Conservation (phyloP, 2,797 vertebrate genomes). For the Chelmon rostratus region DNA sequence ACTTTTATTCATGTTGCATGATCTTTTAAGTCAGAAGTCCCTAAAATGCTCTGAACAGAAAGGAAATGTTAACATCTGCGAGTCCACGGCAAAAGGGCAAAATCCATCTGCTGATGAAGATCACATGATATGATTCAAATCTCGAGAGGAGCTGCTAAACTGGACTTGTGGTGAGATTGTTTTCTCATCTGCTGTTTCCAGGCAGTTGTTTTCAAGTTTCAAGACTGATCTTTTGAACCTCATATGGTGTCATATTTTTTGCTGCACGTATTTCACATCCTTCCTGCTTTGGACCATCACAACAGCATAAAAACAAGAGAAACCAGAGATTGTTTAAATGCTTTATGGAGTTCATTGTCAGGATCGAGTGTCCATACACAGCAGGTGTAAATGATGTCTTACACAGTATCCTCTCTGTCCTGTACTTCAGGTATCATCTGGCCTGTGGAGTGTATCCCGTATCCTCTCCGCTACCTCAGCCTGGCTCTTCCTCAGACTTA, state of each 20-base stretch:
- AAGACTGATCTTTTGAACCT: constrained; percentile 5
- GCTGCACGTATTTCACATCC: not conserved
- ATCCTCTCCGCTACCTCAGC: constrained; percentile 87
- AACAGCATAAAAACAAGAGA: not conserved
- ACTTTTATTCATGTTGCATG: not conserved
- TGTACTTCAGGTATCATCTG: constrained; percentile 85
- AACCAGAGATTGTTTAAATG: not conserved
- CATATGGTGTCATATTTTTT: not conserved
- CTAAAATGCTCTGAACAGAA: not conserved
- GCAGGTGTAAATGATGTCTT: constrained; percentile 21
- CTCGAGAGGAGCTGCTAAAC: not conserved
- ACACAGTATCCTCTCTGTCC: constrained; percentile 31
- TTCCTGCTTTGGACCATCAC: not conserved
- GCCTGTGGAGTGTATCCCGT: constrained; percentile 88
- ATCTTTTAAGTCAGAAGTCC: constrained; percentile 7
- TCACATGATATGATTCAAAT: not conserved
- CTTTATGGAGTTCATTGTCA: not conserved
- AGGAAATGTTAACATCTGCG: not conserved
- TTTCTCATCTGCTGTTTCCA: constrained; percentile 2
- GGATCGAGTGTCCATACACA: not conserved
- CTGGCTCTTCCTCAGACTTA: constrained; percentile 87
- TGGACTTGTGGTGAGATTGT: not conserved
- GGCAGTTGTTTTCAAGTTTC: not conserved
- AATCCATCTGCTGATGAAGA: not conserved
- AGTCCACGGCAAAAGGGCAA: not conserved